Evolutionary conservation across 2,113 vertebrate species (phyloP), one percentile per base, ranked within the genome.

Genomic region (Nasalis larvatus): DNA sequence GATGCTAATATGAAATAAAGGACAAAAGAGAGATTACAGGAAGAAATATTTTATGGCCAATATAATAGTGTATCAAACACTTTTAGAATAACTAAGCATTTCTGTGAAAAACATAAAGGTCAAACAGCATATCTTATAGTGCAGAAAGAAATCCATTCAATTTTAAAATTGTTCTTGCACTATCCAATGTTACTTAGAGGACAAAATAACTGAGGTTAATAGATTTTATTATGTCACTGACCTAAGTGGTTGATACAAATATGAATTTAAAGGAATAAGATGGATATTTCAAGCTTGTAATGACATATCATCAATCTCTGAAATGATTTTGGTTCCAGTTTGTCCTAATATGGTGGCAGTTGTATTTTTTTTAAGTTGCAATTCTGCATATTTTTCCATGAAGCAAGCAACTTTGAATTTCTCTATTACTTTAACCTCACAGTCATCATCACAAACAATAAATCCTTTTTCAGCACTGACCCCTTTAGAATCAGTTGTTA

Each of bases 61-160:
- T 58, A 52, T 69, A 91, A 97, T 83, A 25, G 68, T 40, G 25
- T 66, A 91, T 91, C 68, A 89, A 93, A 68, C 63, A 92, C 42
- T 97, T 95, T 93, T 91, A 93, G 73, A 97, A 96, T 94, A 97
- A 95, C 68, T 58, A 85, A 96, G 68, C 20, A 77, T 80, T 94
- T 93, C 69, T 94, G 45, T 94, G 83, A 89, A 86, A 96, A 95
- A 91, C 10, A 94, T 76, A 35, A 97, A 97, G 94, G 83, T 96
- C 95, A 95, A 94, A 74, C 83, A 92, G 82, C 45, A n/a, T 83
- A 84, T 89, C 35, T 96, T 89, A 95, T 30, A 92, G 66, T 47
- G 35, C 63, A 89, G 54, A 76, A 80, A 96, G 42, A 94, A 98
- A 88, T 37, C 23, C 68, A 96, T 94, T 91, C 85, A 92, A 95